Percentiles rank a stretch among this genome's conserved stretches.
Evolutionary conservation across 1,140 invertebrate genomes (phyloP).

Genomic region (Drosophila simulans): DNA sequence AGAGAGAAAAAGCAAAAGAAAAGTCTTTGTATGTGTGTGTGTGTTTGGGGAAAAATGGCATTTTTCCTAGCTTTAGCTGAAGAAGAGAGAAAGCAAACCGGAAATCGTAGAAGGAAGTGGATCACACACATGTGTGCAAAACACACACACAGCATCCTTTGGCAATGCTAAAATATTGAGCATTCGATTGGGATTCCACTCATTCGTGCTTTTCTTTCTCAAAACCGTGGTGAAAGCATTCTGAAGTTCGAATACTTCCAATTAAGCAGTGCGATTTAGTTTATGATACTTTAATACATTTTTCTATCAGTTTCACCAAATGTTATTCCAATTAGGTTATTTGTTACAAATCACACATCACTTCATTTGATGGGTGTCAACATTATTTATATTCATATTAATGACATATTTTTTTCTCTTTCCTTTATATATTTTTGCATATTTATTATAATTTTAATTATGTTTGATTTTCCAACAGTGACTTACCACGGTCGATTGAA

Average conservation of each 20-base stretch:
- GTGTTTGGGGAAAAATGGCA: constrained; percentile 12
- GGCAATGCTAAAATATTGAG: constrained; percentile 55
- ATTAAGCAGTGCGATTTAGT: no score
- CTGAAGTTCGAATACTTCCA: background rate
- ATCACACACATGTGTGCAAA: constrained; percentile 16
- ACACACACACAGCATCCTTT: constrained; percentile 12
- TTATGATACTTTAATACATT: background rate
- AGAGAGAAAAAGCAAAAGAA: constrained; percentile 24
- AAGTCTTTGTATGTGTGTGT: constrained; percentile 8
- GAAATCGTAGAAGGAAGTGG: constrained; percentile 58
- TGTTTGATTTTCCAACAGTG: background rate
- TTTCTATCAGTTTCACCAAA: no score
- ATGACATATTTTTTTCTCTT: background rate
- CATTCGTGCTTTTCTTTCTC: background rate
- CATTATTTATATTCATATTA: no score
- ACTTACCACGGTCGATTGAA: constrained; percentile 23
- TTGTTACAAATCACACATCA: no score
- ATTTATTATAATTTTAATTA: background rate
- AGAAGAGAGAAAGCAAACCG: constrained; percentile 49
- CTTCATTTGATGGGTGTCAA: no score
- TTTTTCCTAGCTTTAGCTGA: constrained; percentile 9
- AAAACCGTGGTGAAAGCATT: constrained; percentile 3
- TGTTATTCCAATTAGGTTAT: no score
- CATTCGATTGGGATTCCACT: constrained; percentile 33
- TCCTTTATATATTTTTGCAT: background rate